phyloP scores from a whole-genome alignment of 1,140 invertebrate genomes.

The Trachymyrmex septentrionalis region DNA sequence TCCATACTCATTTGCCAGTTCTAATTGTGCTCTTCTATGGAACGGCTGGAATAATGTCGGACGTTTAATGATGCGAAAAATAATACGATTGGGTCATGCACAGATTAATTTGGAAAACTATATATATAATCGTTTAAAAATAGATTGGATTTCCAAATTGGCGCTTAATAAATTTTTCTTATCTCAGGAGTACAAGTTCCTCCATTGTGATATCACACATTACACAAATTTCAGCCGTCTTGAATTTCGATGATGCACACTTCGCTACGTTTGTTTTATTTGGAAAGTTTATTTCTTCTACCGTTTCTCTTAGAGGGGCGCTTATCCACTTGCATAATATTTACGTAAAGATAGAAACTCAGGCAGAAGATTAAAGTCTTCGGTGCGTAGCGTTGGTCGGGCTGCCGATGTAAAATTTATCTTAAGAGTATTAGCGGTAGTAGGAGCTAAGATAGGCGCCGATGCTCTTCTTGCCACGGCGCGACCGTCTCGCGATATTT shows the following conservation, averaged over 20 bases:
- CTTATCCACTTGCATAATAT: conserved; percentile 57
- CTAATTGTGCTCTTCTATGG: conserved; percentile 53
- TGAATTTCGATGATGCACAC: neutral
- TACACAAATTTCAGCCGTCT: neutral
- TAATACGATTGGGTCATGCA: neutral
- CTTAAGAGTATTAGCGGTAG: conserved; percentile 33
- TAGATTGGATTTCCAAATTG: neutral
- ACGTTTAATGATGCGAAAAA: neutral
- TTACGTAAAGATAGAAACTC: conserved; percentile 56
- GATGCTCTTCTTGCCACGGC: conserved; percentile 39
- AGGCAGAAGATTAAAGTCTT: conserved; percentile 21
- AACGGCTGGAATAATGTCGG: conserved; percentile 1
- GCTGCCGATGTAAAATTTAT: conserved; percentile 50
- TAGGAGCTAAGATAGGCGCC: conserved; percentile 3
- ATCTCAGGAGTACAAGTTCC: neutral
- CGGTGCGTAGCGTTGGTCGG: neutral
- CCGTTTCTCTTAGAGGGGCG: conserved; percentile 15
- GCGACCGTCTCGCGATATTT: conserved; percentile 52
- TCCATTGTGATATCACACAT: neutral
- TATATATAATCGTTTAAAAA: neutral
- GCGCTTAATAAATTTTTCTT: neutral
- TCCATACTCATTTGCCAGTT: conserved; percentile 47
- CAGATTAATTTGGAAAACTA: neutral
- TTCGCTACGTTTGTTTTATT: conserved; percentile 9
- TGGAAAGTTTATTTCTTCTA: conserved; percentile 35